Evolutionary conservation across 1,140 invertebrate species (phyloP), one percentile per base, ranked within the genome.

Genomic region (Hyles vespertilio): DNA sequence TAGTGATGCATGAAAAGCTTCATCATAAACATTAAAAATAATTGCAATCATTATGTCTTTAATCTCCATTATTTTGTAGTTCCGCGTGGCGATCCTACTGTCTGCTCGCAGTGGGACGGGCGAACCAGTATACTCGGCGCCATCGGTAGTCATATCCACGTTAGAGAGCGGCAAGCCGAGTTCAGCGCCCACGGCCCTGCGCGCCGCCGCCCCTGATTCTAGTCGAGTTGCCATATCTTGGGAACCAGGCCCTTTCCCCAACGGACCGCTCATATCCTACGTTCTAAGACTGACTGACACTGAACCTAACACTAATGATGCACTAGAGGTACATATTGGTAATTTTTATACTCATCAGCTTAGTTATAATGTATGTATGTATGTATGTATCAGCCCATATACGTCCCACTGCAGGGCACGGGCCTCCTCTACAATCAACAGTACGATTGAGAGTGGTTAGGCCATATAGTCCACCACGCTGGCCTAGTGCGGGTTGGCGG

Each of bases 181-280:
- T 48, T 96, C 95, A 4, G 87, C 93, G 36, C 95, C 95, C 40
- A 84, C 90, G 60, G 93, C 94, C 61, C 91, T 97, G 60, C 92
- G 94, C 65, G 91, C 94, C n/a, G 92, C 94, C 34, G 93, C 96
- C 0, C 91, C 97, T 40, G 96, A 97, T 78, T 92, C 94, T n/a
- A 93, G 92, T 61, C 92, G 96, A 63, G 93, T 98, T 33, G 95
- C 95, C 57, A 91, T 98, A 9, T 95, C 94, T 65, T 98, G 97
- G 97, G 92, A 94, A 81, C 94, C 95, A 4, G 97, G 97, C 9
- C 91, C 92, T 8, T 97, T 96, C 76, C 94, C 94, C 32, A 97
- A 97, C 83, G 96, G 96, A 56, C 95, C 95, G 60, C 90, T 98
- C 64, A 92, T 97, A 49, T 95, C 95, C 48, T 98, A 97, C 89